Percentiles rank a stretch among this genome's conserved stretches.
Conservation (phyloP, 2,113 vertebrate genomes). For the Heterochromis multidens region DNA sequence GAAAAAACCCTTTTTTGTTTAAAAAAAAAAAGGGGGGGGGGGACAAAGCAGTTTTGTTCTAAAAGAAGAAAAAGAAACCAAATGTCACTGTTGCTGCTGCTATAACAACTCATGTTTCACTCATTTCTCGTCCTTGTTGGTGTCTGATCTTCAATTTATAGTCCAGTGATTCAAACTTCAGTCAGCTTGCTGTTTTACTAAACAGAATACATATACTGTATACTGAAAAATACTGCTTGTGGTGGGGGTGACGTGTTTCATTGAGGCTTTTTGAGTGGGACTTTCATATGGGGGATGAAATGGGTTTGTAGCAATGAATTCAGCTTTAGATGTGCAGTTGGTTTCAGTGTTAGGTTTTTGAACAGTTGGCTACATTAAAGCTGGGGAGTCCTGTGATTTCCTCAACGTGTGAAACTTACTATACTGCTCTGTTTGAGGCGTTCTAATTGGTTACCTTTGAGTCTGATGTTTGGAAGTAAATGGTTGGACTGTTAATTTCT, state of each 20-base stretch:
- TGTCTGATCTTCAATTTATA: slow-evolving; percentile 62
- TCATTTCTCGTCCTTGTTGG: slow-evolving; percentile 57
- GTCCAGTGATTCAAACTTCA: slow-evolving; percentile 60
- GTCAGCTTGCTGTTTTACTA: slow-evolving; percentile 67
- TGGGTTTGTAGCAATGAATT: slow-evolving; percentile 31
- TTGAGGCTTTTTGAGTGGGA: slow-evolving; percentile 15
- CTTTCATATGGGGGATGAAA: background rate
- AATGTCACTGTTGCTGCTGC: slow-evolving; percentile 67
- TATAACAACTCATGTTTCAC: slow-evolving; percentile 45
- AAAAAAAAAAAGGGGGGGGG: background rate
- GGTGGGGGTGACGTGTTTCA: background rate
- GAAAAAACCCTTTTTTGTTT: slow-evolving; percentile 7
- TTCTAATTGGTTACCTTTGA: slow-evolving; percentile 22
- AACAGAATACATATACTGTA: slow-evolving; percentile 51
- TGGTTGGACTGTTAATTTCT: slow-evolving; percentile 58
- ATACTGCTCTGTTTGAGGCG: slow-evolving; percentile 11
- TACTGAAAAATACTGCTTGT: slow-evolving; percentile 47
- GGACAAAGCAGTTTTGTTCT: slow-evolving; percentile 21
- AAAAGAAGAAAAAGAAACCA: slow-evolving; percentile 57
- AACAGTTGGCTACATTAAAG: slow-evolving; percentile 3
- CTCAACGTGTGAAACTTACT: background rate
- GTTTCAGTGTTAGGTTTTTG: slow-evolving; percentile 7
- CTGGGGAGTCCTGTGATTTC: slow-evolving; percentile 6
- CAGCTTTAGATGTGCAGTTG: slow-evolving; percentile 3
- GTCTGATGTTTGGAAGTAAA: slow-evolving; percentile 25